Percentiles rank a stretch among this genome's conserved stretches.
Conservation (phyloP, 2,888 invertebrate genomes). For the Diplolepis rosae region DNA sequence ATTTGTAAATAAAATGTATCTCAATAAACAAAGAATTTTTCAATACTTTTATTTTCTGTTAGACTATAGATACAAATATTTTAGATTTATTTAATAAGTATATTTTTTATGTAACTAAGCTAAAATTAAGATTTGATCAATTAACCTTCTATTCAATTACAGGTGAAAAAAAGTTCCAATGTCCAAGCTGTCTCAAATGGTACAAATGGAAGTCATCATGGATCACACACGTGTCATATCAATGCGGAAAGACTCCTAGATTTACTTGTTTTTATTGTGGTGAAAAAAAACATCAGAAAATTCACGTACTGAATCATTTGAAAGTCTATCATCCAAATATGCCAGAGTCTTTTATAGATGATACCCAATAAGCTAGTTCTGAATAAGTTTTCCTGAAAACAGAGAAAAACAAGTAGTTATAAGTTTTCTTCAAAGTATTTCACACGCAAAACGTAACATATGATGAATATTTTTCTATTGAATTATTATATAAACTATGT, state of each 20-base stretch:
- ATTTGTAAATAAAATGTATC: neutral
- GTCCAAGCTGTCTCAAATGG: constrained; percentile 60
- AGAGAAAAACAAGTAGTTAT: neutral
- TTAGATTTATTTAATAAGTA: too few relatives aligned
- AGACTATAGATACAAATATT: too few relatives aligned
- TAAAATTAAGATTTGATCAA: neutral
- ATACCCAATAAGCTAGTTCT: neutral
- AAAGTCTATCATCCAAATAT: neutral
- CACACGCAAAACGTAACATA: neutral
- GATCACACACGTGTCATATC: constrained; percentile 13
- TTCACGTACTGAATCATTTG: constrained; percentile 1
- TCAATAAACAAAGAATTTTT: neutral
- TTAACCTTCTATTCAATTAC: neutral
- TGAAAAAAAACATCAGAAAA: constrained; percentile 11
- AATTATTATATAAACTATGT: neutral
- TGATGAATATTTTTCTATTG: neutral
- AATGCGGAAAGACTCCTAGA: constrained; percentile 3
- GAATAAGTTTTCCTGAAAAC: neutral
- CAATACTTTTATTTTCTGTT: too few relatives aligned
- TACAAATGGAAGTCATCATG: constrained; percentile 55
- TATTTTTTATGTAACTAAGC: too few relatives aligned
- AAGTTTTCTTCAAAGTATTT: neutral
- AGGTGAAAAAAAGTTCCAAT: constrained; percentile 43
- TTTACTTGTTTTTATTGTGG: constrained; percentile 1
- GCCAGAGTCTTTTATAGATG: constrained; percentile 1